phyloP scores from a whole-genome alignment of 2,888 invertebrate genomes.

The Acanthopleura granulata region DNA sequence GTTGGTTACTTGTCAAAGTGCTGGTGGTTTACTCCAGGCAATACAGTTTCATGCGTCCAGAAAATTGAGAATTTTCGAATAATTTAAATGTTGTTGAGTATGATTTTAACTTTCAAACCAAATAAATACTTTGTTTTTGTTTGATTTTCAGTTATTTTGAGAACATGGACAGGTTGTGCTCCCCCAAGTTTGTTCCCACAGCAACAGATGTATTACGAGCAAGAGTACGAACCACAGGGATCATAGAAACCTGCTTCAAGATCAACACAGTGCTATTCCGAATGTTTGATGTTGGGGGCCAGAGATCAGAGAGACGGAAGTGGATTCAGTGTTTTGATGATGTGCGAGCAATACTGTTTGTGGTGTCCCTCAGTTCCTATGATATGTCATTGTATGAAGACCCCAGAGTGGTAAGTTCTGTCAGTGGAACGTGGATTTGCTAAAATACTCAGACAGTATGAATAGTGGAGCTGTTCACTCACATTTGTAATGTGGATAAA shows the following conservation, averaged over 20 bases:
- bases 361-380: slow-evolving; percentile 78
- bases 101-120: too few species aligned
- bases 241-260: slow-evolving; percentile 77
- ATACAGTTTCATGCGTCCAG: too few species aligned
- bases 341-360: slow-evolving; percentile 77
- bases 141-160: slow-evolving; percentile 75
- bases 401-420: slow-evolving; percentile 70
- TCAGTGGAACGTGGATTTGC: too few species aligned
- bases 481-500: too few species aligned
- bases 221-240: slow-evolving; percentile 77
- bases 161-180: slow-evolving; percentile 78
- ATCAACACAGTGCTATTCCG: slow-evolving; percentile 47
- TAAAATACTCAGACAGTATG: too few species aligned
- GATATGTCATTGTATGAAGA: slow-evolving; percentile 79
- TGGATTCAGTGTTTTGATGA: slow-evolving; percentile 81
- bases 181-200: slow-evolving; percentile 77
- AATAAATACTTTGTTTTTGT: slow-evolving; percentile 22
- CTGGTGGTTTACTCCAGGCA: too few species aligned
- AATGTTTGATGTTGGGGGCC: slow-evolving; percentile 79
- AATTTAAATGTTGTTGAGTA: too few species aligned
- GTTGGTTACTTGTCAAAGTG: too few species aligned
- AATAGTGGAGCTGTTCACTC: too few species aligned
- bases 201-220: slow-evolving; percentile 77
- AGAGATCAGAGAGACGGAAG: slow-evolving; percentile 77
- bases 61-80: too few species aligned